Evolutionary conservation across 2,113 vertebrate genomes (phyloP).

Genomic region (Sceloporus tristichus): DNA sequence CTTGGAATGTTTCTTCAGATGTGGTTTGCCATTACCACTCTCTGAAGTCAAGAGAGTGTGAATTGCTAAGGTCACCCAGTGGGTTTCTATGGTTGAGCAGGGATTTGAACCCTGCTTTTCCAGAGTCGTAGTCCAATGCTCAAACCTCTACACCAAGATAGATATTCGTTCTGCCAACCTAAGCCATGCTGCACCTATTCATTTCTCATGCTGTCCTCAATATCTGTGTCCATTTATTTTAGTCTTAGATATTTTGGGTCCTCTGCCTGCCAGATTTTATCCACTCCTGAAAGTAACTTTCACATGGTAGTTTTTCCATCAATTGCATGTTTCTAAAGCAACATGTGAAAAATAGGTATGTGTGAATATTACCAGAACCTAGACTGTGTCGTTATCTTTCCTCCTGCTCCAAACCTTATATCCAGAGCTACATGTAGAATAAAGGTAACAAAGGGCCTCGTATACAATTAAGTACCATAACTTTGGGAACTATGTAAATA

Average conservation of each 20-base stretch:
- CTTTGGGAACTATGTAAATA: conserved; percentile 57
- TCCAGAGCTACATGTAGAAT: background rate
- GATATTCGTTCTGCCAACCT: too few species aligned
- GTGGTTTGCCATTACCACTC: too few species aligned
- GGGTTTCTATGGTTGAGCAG: too few species aligned
- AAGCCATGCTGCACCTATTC: too few species aligned
- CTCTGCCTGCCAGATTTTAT: background rate
- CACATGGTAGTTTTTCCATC: background rate
- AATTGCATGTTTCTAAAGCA: background rate
- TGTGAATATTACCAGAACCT: background rate
- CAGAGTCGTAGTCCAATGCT: too few species aligned
- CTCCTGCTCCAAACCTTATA: background rate
- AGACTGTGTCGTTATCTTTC: background rate
- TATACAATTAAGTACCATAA: background rate
- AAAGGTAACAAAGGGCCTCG: background rate
- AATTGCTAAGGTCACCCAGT: too few species aligned
- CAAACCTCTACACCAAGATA: too few species aligned
- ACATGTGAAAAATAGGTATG: background rate
- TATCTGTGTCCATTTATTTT: background rate
- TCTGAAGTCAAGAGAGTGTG: too few species aligned
- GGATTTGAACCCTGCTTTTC: too few species aligned
- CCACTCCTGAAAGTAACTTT: background rate
- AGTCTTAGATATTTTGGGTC: background rate
- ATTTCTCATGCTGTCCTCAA: too few species aligned
- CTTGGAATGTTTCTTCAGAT: too few species aligned